A percentile compares a stretch with the other conserved stretches of the same genome.
These are phyloP conservation scores for Chloroceryle inda DNA, from an alignment of 2,797 vertebrate species.

Conservation along the genomic window DNA sequence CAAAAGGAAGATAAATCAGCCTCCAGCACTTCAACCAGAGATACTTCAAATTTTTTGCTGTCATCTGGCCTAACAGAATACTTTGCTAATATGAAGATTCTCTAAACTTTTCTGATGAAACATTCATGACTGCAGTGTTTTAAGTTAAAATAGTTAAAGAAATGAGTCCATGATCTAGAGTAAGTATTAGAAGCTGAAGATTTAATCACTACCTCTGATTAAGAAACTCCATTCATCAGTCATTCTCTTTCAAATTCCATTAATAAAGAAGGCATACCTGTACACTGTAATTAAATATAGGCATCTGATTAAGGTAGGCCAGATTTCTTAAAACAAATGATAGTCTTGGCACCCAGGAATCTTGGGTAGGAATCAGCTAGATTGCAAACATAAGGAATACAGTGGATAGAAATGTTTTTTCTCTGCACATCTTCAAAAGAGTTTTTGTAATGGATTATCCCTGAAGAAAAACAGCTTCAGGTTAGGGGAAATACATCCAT, in stretches of 20 bases:
- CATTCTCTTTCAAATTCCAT: constrained; percentile 33
- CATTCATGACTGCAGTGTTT: neutral
- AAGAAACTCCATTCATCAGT: constrained; percentile 24
- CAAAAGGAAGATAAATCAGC: neutral
- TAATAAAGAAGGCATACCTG: constrained; percentile 5
- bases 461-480: neutral
- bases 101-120: constrained; percentile 15
- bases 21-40: neutral
- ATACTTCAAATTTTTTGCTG: neutral
- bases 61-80: neutral
- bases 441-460: neutral
- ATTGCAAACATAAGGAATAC: neutral
- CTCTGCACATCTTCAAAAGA: neutral
- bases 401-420: neutral
- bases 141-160: constrained; percentile 26
- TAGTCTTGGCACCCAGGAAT: neutral
- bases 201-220: constrained; percentile 13
- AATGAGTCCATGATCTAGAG: neutral
- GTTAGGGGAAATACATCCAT: neutral
- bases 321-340: neutral
- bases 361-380: neutral
- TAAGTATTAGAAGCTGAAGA: constrained; percentile 4
- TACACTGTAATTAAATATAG: neutral
- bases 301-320: neutral
- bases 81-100: neutral